Conservation (phyloP, 1,140 invertebrate species). For the Drosophila pruinosa region DNA sequence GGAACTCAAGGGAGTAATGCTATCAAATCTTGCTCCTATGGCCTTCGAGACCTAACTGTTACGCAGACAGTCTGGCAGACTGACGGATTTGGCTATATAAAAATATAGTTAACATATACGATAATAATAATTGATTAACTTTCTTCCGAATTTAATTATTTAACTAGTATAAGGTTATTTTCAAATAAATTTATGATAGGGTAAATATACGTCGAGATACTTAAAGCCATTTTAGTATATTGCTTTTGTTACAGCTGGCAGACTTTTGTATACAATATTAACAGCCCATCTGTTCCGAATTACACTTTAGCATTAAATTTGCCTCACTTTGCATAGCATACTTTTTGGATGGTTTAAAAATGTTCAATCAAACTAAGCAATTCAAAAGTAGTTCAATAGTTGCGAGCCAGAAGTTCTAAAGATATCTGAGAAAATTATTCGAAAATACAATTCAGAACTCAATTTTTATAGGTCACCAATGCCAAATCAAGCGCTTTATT, state of each 20-base stretch:
- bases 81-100: too few species aligned
- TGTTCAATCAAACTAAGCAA: neutral
- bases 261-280: neutral
- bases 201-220: neutral
- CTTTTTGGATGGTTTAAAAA: neutral
- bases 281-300: neutral
- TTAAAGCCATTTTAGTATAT: neutral
- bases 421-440: neutral
- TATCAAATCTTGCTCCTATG: too few species aligned
- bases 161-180: neutral
- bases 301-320: neutral
- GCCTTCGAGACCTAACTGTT: too few species aligned
- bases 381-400: neutral
- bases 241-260: neutral
- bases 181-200: neutral
- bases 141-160: too few species aligned
- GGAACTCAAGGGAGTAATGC: too few species aligned
- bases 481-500: neutral
- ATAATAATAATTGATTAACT: too few species aligned
- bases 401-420: too few species aligned
- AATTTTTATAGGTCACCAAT: neutral
- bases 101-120: too few species aligned
- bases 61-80: too few species aligned
- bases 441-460: neutral
- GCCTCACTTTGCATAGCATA: neutral